These are phyloP conservation scores for Helobdella robusta DNA, from an alignment of 2,888 invertebrate genomes.

Conservation along the genomic window DNA sequence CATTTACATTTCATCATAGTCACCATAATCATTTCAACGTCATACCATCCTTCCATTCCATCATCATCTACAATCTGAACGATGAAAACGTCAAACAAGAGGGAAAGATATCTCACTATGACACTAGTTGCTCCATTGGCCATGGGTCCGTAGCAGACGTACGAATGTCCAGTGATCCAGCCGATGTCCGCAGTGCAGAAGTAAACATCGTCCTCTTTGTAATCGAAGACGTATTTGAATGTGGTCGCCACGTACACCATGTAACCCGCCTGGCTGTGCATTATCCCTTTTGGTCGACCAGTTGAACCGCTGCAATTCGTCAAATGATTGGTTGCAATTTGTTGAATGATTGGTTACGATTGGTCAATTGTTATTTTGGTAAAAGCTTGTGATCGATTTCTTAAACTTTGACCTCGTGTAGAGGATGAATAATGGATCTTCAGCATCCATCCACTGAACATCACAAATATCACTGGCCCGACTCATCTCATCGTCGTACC, in stretches of 20 bases:
- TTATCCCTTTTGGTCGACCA: slow-evolving; percentile 92
- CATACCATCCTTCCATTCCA: too few species aligned
- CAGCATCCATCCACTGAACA: slow-evolving; percentile 89
- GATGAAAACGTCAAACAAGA: too few species aligned
- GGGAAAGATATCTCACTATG: slow-evolving; percentile 59
- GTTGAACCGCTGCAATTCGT: slow-evolving; percentile 74
- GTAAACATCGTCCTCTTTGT: slow-evolving; percentile 50
- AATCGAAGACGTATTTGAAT: slow-evolving; percentile 88
- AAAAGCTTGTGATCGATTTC: too few species aligned
- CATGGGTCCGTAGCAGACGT: slow-evolving; percentile 78
- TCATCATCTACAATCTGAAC: too few species aligned
- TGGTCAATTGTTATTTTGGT: too few species aligned
- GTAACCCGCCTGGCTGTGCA: slow-evolving; percentile 90
- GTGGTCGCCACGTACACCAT: slow-evolving; percentile 79
- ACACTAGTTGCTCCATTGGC: slow-evolving; percentile 87
- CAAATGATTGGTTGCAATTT: too few species aligned
- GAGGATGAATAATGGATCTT: slow-evolving; percentile 92
- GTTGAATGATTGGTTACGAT: too few species aligned
- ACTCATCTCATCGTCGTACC: slow-evolving; percentile 82
- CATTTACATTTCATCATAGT: too few species aligned
- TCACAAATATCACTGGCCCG: slow-evolving; percentile 71
- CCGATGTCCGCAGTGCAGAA: slow-evolving; percentile 54
- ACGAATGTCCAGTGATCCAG: slow-evolving; percentile 61
- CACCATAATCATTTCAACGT: too few species aligned
- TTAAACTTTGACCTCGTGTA: slow-evolving; percentile 79